Percentiles rank a stretch among this genome's conserved stretches.
Conservation (phyloP, 2,113 vertebrate species). For the Arizona elegans region DNA sequence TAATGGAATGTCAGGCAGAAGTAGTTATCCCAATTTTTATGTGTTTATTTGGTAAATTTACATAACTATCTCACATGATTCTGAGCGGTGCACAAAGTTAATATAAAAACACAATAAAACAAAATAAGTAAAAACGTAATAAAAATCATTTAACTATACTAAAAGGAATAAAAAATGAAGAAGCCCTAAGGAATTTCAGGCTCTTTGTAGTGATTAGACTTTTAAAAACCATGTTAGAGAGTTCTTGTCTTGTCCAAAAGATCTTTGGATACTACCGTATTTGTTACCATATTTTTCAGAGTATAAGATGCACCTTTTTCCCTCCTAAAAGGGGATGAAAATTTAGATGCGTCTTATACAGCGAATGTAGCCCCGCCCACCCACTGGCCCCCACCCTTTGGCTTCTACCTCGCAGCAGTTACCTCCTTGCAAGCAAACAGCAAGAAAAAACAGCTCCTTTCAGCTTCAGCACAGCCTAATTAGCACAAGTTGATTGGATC, state of each 20-base stretch:
- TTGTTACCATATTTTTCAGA: no score
- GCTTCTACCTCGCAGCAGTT: no score
- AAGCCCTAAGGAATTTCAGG: not conserved
- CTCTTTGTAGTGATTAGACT: not conserved
- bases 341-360: no score
- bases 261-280: not conserved
- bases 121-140: not conserved
- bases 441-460: no score
- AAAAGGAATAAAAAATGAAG: not conserved
- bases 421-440: no score
- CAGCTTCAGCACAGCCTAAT: no score
- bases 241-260: not conserved
- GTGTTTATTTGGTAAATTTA: not conserved
- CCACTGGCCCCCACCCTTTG: no score
- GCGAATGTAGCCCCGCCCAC: no score
- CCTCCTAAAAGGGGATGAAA: no score
- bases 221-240: not conserved
- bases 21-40: not conserved
- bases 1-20: not conserved
- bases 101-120: not conserved
- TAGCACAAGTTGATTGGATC: no score
- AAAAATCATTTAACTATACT: not conserved
- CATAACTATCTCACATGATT: not conserved
- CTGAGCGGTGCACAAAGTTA: not conserved
- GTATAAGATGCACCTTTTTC: no score